A percentile compares a stretch with the other conserved stretches of the same genome.
These are phyloP conservation scores for Typhlichthys subterraneus DNA, from an alignment of 2,797 vertebrate genomes.

Conservation along the genomic window DNA sequence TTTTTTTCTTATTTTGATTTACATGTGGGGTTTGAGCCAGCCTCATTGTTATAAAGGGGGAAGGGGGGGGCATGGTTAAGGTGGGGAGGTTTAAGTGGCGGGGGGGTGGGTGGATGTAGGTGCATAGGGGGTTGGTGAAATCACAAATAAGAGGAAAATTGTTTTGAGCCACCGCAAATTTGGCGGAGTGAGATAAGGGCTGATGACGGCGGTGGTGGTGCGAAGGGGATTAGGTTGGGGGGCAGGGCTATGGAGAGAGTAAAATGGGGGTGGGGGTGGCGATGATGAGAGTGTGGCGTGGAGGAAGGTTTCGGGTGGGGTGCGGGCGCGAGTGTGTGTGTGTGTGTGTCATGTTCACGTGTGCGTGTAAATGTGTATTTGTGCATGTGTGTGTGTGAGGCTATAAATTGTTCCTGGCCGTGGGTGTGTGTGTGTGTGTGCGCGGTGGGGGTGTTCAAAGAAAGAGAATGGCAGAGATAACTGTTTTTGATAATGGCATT, in stretches of 20 bases:
- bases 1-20: no score
- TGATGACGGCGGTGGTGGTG: slow-evolving; percentile 77
- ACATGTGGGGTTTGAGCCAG: slow-evolving; percentile 50
- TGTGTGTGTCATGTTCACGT: slow-evolving; percentile 7
- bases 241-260: slow-evolving; percentile 42
- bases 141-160: slow-evolving; percentile 80
- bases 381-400: slow-evolving; percentile 31
- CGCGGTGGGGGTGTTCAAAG: slow-evolving; percentile 33
- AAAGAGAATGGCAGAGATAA: slow-evolving; percentile 56
- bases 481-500: slow-evolving; percentile 63
- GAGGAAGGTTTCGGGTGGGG: background rate
- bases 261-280: slow-evolving; percentile 44
- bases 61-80: slow-evolving; percentile 8
- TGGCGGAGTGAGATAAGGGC: slow-evolving; percentile 80
- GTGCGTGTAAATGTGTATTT: slow-evolving; percentile 30
- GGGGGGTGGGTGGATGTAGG: slow-evolving; percentile 31
- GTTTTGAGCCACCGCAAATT: slow-evolving; percentile 80
- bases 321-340: slow-evolving; percentile 16
- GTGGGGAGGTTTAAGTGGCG: background rate
- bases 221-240: slow-evolving; percentile 71
- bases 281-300: slow-evolving; percentile 34
- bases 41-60: slow-evolving; percentile 40
- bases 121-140: slow-evolving; percentile 63
- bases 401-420: slow-evolving; percentile 35
- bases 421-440: slow-evolving; percentile 32